phyloP scores from a whole-genome alignment of 2,797 vertebrate genomes.

The Rhinella marina region DNA sequence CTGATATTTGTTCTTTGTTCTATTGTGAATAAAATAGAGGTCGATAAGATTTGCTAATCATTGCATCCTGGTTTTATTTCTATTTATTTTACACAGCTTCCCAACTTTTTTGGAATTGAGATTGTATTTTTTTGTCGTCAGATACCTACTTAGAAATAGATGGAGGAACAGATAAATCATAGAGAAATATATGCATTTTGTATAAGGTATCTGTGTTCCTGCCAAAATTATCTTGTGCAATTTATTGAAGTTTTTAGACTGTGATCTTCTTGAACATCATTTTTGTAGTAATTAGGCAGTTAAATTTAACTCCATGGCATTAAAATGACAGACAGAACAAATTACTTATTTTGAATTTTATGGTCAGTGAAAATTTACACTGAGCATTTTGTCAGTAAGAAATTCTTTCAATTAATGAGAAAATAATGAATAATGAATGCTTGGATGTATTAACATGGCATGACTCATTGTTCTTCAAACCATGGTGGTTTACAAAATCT shows the following conservation, averaged over 20 bases:
- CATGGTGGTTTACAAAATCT: not conserved
- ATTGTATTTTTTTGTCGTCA: too few species aligned
- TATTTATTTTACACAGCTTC: too few species aligned
- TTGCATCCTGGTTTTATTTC: too few species aligned
- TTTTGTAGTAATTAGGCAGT: slow-evolving; percentile 8
- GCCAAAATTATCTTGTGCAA: slow-evolving; percentile 24
- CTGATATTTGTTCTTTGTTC: too few species aligned
- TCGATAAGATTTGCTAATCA: too few species aligned
- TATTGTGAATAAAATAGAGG: too few species aligned
- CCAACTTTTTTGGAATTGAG: too few species aligned
- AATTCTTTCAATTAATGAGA: slow-evolving; percentile 38
- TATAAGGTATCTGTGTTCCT: not conserved
- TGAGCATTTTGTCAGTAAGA: slow-evolving; percentile 7
- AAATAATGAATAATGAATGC: slow-evolving; percentile 25
- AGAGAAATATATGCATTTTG: not conserved
- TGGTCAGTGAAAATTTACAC: slow-evolving; percentile 19
- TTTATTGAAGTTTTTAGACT: not conserved
- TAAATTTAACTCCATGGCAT: slow-evolving; percentile 17
- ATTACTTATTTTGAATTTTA: slow-evolving; percentile 24
- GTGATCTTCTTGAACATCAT: not conserved
- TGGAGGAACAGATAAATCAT: not conserved
- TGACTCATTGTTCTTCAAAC: slow-evolving; percentile 22
- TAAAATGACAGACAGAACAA: slow-evolving; percentile 36
- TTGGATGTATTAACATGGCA: not conserved
- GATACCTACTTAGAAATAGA: too few species aligned